These are phyloP conservation scores for Phymatocera aterrima DNA, from an alignment of 2,888 invertebrate genomes.

Conservation along the genomic window DNA sequence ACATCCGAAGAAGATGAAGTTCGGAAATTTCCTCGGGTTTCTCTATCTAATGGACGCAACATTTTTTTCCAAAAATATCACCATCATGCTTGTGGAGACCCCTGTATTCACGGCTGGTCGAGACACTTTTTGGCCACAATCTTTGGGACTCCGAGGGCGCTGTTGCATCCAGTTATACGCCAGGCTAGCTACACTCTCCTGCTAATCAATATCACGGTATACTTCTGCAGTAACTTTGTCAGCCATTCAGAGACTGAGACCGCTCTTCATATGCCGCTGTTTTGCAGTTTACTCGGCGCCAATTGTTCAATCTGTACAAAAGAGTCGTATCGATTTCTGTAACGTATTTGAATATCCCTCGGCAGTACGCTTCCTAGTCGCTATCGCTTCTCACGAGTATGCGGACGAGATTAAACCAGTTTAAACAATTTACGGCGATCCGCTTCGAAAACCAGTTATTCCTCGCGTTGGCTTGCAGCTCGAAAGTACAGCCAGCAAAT, in stretches of 20 bases:
- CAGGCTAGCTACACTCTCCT: not conserved
- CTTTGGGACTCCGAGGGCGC: not conserved
- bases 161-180: not conserved
- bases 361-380: not conserved
- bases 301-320: conserved; percentile 32
- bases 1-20: too few species aligned
- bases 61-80: too few species aligned
- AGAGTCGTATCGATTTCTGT: conserved; percentile 31
- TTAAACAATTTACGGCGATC: not conserved
- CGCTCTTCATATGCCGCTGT: conserved; percentile 33
- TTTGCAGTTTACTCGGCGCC: conserved; percentile 25
- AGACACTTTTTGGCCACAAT: not conserved
- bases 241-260: conserved; percentile 30
- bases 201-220: conserved; percentile 31
- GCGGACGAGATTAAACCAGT: conserved; percentile 21
- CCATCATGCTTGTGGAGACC: too few species aligned
- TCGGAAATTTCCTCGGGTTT: too few species aligned
- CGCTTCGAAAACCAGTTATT: conserved; percentile 13
- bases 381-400: conserved; percentile 13
- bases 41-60: too few species aligned
- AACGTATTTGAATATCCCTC: not conserved
- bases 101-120: not conserved
- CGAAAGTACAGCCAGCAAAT: not conserved
- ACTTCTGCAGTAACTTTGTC: conserved; percentile 35
- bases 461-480: not conserved